Evolutionary conservation across 2,888 invertebrate genomes (phyloP).

Genomic region (Mesoligia furuncula): DNA sequence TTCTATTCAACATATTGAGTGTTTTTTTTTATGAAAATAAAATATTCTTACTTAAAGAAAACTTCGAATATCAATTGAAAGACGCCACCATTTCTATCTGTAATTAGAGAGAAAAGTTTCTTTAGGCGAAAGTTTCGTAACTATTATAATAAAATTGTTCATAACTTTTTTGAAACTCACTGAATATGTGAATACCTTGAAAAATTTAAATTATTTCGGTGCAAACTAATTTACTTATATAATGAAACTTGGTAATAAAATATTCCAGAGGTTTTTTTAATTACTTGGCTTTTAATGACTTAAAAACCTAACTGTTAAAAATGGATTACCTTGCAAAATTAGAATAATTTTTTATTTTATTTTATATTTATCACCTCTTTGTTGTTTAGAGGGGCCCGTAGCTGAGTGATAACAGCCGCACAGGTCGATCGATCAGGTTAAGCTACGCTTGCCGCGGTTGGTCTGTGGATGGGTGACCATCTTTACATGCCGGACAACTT

Average conservation of each 20-base stretch:
- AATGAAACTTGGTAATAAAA: background rate
- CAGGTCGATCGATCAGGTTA: no score
- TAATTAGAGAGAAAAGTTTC: slow-evolving; percentile 40
- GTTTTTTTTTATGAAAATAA: background rate
- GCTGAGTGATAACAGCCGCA: no score
- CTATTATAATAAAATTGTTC: slow-evolving; percentile 24
- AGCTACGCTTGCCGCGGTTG: no score
- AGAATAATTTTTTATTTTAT: background rate
- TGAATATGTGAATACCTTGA: slow-evolving; percentile 14
- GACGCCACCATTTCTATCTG: slow-evolving; percentile 11
- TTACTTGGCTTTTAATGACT: background rate
- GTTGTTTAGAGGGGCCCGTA: no score
- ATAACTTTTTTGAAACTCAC: slow-evolving; percentile 12
- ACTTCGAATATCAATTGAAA: slow-evolving; percentile 1
- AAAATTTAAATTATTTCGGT: slow-evolving; percentile 36
- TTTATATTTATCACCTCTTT: background rate
- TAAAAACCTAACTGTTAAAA: background rate
- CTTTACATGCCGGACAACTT: no score
- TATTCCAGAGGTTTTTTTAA: background rate
- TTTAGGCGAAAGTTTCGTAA: slow-evolving; percentile 15
- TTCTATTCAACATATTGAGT: background rate
- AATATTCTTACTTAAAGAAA: background rate
- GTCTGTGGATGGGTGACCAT: no score
- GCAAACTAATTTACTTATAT: slow-evolving; percentile 18
- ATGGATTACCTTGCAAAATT: background rate